phyloP scores from a whole-genome alignment of 2,888 invertebrate genomes.

The Ochropacha duplaris region DNA sequence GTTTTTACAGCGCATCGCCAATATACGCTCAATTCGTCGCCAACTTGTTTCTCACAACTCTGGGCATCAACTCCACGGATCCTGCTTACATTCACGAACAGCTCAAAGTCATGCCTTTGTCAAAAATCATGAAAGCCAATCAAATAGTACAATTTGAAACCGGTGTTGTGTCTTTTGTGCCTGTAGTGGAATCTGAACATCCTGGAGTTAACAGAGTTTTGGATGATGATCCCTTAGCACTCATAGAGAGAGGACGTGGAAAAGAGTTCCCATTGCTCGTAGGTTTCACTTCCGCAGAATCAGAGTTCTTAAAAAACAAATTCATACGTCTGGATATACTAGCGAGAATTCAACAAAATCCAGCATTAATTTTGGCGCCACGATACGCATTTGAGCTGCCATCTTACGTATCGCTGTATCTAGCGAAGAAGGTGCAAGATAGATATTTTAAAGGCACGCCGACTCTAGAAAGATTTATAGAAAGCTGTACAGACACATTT shows the following conservation, averaged over 20 bases:
- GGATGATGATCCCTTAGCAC: constrained; percentile 34
- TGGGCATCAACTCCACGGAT: constrained; percentile 58
- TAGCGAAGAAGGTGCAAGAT: constrained; percentile 22
- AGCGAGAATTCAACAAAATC: constrained; percentile 12
- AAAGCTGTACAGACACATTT: constrained; percentile 22
- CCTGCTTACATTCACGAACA: constrained; percentile 28
- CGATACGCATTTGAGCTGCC: constrained; percentile 3
- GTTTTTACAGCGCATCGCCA: constrained; percentile 30
- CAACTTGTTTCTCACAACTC: constrained; percentile 35
- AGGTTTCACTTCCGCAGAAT: constrained; percentile 28
- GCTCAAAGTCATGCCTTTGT: constrained; percentile 28
- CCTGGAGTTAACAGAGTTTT: constrained; percentile 34
- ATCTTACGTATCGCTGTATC: constrained; percentile 2
- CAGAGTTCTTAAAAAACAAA: constrained; percentile 17
- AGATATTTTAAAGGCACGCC: constrained; percentile 26
- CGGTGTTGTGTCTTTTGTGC: constrained; percentile 31
- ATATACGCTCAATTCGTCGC: constrained; percentile 25
- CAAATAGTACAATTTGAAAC: constrained; percentile 20
- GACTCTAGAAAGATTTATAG: constrained; percentile 21
- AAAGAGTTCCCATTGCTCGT: constrained; percentile 36
- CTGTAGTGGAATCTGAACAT: constrained; percentile 31
- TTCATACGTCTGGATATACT: constrained; percentile 16
- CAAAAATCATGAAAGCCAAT: constrained; percentile 43
- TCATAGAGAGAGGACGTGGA: constrained; percentile 35
- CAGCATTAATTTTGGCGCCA: constrained; percentile 1